Conservation (phyloP, 2,113 vertebrate species). For the Epinephelus lanceolatus region DNA sequence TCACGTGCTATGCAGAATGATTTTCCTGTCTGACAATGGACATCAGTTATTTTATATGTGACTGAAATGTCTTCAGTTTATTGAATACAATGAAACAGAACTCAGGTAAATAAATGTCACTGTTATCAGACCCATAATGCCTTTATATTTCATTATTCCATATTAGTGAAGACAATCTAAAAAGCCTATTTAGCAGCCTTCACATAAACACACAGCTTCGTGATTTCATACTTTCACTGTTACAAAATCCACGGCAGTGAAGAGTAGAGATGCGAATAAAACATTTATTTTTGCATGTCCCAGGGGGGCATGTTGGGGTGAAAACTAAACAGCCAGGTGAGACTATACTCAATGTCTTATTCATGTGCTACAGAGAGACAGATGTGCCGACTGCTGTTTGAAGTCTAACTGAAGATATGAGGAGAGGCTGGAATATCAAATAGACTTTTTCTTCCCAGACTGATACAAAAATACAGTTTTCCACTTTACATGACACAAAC, state of each 20-base stretch:
- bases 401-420: background rate
- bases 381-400: background rate
- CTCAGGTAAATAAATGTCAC: background rate
- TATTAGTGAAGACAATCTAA: background rate
- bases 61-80: background rate
- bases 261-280: background rate
- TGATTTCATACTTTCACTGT: background rate
- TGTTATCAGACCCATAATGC: background rate
- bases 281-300: background rate
- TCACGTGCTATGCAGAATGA: background rate
- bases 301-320: background rate
- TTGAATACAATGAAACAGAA: background rate
- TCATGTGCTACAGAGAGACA: background rate
- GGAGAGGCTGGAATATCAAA: background rate
- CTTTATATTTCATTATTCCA: slow-evolving; percentile 1
- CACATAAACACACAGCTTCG: background rate
- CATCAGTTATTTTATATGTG: background rate
- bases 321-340: background rate
- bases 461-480: background rate
- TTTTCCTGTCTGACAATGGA: background rate
- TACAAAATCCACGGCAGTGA: background rate
- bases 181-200: background rate
- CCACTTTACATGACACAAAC: background rate
- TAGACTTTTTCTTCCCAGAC: background rate
- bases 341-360: background rate